Conservation (phyloP, 2,888 invertebrate species). For the Standfussiana lucernea region DNA sequence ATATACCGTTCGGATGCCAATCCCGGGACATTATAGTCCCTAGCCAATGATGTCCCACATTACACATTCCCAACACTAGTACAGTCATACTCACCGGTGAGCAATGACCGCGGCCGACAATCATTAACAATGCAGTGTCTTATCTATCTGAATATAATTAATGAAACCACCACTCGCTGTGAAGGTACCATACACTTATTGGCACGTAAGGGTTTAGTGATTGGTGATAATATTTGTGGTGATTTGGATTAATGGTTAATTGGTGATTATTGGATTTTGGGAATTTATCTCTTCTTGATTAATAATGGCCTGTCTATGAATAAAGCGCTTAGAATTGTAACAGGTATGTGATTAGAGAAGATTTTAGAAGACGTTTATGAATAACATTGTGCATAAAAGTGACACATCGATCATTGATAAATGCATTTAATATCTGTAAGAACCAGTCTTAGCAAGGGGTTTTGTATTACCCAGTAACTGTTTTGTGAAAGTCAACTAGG, state of each 20-base stretch:
- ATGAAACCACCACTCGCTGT: constrained; percentile 88
- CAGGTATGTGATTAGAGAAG: neutral
- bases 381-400: neutral
- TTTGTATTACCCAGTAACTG: neutral
- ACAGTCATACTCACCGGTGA: constrained; percentile 83
- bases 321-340: neutral
- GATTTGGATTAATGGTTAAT: constrained; percentile 39
- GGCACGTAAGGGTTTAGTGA: constrained; percentile 58
- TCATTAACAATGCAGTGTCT: constrained; percentile 90
- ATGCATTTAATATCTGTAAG: neutral
- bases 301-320: neutral
- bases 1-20: neutral
- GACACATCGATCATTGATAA: neutral
- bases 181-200: constrained; percentile 78
- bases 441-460: neutral
- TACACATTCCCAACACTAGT: constrained; percentile 59
- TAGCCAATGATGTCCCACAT: neutral
- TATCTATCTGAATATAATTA: constrained; percentile 90
- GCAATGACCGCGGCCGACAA: constrained; percentile 83
- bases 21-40: neutral
- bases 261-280: constrained; percentile 16
- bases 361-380: neutral
- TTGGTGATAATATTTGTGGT: constrained; percentile 41
- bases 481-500: neutral
- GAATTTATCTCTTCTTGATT: neutral